Conservation (phyloP, 1,140 invertebrate species). For the Eriosoma lanigerum region DNA sequence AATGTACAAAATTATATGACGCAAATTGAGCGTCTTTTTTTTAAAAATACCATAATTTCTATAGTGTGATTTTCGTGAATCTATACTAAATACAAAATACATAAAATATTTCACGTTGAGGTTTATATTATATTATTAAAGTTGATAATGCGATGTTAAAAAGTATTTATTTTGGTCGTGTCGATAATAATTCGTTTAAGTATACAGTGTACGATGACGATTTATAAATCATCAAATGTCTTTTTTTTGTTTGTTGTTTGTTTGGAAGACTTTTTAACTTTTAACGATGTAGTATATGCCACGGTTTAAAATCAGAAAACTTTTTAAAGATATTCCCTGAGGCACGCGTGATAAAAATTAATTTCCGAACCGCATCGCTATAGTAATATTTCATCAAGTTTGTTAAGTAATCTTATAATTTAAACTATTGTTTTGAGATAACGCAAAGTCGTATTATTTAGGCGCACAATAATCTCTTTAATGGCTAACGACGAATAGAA, state of each 20-base stretch:
- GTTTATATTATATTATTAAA: too few relatives aligned
- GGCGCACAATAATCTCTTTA: background rate
- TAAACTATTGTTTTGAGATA: background rate
- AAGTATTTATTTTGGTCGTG: too few relatives aligned
- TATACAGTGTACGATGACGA: too few relatives aligned
- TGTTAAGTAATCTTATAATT: background rate
- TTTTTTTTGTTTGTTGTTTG: background rate
- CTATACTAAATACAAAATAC: too few relatives aligned
- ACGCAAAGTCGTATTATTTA: background rate
- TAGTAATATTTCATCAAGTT: background rate
- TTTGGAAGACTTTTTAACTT: background rate
- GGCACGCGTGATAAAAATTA: conserved; percentile 2
- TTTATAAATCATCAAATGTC: too few relatives aligned
- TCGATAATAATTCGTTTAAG: too few relatives aligned
- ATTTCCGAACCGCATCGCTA: background rate
- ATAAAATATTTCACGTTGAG: too few relatives aligned
- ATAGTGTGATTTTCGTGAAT: too few relatives aligned
- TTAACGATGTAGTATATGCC: background rate
- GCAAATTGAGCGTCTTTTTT: too few relatives aligned
- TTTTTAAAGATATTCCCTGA: background rate
- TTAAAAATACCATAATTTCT: too few relatives aligned
- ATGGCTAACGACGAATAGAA: background rate
- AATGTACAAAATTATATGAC: too few relatives aligned
- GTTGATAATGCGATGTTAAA: too few relatives aligned
- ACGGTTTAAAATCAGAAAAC: conserved; percentile 34